These are phyloP conservation scores for Xyrichtys novacula DNA, from an alignment of 2,797 vertebrate genomes.

Conservation along the genomic window DNA sequence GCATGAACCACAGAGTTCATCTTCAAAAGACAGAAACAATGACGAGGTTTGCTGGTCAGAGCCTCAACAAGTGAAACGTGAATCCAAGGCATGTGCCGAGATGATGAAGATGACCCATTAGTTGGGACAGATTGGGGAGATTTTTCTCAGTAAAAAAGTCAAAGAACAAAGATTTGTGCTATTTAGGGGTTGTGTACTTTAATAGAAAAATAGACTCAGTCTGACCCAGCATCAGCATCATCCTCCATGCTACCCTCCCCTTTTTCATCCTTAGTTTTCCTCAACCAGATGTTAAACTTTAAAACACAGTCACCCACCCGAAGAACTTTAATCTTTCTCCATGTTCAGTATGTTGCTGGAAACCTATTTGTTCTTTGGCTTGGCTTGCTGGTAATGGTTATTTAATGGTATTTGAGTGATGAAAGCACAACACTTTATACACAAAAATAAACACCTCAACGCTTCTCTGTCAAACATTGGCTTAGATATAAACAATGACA, in stretches of 20 bases:
- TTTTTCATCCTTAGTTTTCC: slow-evolving; percentile 19
- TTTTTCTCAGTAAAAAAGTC: background rate
- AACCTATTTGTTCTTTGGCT: slow-evolving; percentile 45
- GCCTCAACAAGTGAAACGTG: slow-evolving; percentile 30
- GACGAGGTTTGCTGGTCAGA: slow-evolving; percentile 5
- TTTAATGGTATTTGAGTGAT: slow-evolving; percentile 37
- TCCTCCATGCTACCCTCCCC: background rate
- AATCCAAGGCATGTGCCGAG: slow-evolving; percentile 4
- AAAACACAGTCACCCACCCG: slow-evolving; percentile 25
- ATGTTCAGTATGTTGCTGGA: slow-evolving; percentile 12
- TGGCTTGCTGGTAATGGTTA: slow-evolving; percentile 8
- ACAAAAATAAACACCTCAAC: background rate
- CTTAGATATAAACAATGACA: background rate
- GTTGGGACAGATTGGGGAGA: slow-evolving; percentile 19
- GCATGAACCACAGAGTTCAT: background rate
- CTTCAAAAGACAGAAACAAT: background rate
- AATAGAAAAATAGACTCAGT: slow-evolving; percentile 26
- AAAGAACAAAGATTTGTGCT: slow-evolving; percentile 27
- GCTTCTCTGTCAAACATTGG: background rate
- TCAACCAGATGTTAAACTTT: slow-evolving; percentile 47
- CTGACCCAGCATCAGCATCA: background rate
- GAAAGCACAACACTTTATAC: background rate
- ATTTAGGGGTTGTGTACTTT: slow-evolving; percentile 4
- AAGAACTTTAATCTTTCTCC: slow-evolving; percentile 30
- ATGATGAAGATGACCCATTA: slow-evolving; percentile 51